Conservation (phyloP, 2,888 invertebrate genomes). For the Pheosia tremula region DNA sequence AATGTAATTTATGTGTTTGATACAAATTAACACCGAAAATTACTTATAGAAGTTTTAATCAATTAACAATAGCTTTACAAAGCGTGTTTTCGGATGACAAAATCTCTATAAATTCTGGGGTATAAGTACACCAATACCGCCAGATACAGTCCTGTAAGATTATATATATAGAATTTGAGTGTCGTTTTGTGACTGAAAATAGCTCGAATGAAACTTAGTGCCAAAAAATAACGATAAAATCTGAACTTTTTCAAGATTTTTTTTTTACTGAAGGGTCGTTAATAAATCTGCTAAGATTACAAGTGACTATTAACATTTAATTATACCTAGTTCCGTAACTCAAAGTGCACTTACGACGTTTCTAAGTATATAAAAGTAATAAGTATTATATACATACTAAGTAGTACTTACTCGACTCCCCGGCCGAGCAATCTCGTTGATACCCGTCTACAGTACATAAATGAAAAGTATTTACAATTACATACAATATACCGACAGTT, state of each 20-base stretch:
- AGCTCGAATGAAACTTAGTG: slow-evolving; percentile 31
- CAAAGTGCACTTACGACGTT: slow-evolving; percentile 80
- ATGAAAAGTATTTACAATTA: slow-evolving; percentile 80
- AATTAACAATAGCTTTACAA: too few relatives aligned
- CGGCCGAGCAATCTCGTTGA: slow-evolving; percentile 74
- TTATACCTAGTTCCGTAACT: slow-evolving; percentile 75
- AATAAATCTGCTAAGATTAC: slow-evolving; percentile 54
- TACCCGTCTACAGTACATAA: slow-evolving; percentile 74
- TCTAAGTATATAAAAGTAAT: slow-evolving; percentile 64
- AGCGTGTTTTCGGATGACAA: too few relatives aligned
- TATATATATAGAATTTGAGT: slow-evolving; percentile 16
- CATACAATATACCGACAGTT: slow-evolving; percentile 77
- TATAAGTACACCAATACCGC: too few relatives aligned
- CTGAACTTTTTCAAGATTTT: slow-evolving; percentile 6
- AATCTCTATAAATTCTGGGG: too few relatives aligned
- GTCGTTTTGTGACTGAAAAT: slow-evolving; percentile 11
- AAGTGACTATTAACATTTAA: slow-evolving; percentile 52
- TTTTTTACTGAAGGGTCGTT: slow-evolving; percentile 5
- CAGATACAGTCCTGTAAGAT: too few relatives aligned
- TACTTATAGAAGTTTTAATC: too few relatives aligned
- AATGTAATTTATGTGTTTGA: too few relatives aligned
- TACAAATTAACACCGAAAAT: too few relatives aligned
- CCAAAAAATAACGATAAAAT: slow-evolving; percentile 40
- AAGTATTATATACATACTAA: slow-evolving; percentile 63
- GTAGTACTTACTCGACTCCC: slow-evolving; percentile 65